Base-by-base conservation (phyloP, 2,888 invertebrate species). In the Amphipoea lucens region DNA sequence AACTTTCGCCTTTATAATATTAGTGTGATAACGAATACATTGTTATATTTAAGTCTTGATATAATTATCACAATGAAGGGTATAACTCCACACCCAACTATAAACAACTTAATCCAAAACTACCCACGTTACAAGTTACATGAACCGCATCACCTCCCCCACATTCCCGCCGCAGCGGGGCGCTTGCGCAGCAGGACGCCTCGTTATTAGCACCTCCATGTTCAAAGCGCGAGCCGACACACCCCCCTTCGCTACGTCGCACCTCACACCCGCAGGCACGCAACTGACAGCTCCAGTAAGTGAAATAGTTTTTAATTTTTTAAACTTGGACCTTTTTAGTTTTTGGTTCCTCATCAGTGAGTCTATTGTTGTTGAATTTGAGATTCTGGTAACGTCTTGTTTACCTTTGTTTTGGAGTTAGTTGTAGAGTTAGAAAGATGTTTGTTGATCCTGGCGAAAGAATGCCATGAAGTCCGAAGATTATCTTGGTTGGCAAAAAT, bases 121-220 rank as follows among this genome's bases (percentile, higher is more conserved):
- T 80, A 87, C 71, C 65, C 51, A 70, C 74, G 62, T 75, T 60
- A 66, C 82, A 80, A 80, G 83, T 63, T 83, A 77, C 78, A 76
- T 57, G 74, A 83, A 87, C 81, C 74, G 69, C 76, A 40, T 67
- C 74, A 68, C 36, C 75, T 76, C 82, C 90, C 88, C 81, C 81
- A 90, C 92, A 95, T 95, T 95, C 95, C 92, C 90, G 67, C 80
- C 96, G 69, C 96, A 94, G 96, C 96, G 92, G 95, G 96, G 92
- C 94, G 94, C 93, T 79, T 29, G 91, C 96, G 91, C 96, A 86
- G 94, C 95, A 92, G 96, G 96, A 90, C 91, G 94, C 94, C 96
- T 96, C 95, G 96, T 96, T 96, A 96, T 96, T 96, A 96, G 95
- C 96, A 96, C 96, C 96, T 96, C 95, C 90, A 81, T 89, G 91